A percentile compares a stretch with the other conserved stretches of the same genome.
phyloP scores from a whole-genome alignment of 1,140 invertebrate species.

The Cydia pomonella region DNA sequence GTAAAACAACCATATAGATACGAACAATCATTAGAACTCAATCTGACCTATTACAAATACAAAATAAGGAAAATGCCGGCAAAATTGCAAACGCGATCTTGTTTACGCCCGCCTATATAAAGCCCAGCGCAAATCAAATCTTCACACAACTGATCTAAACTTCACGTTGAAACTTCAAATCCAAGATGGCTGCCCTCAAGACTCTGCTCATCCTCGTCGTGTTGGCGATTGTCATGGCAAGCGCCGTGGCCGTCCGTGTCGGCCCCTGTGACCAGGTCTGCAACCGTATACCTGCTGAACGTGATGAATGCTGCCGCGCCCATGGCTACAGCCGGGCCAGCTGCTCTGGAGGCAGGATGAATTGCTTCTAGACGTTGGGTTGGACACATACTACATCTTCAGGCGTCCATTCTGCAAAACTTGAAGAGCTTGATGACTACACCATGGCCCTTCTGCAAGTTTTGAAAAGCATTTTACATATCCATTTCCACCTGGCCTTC shows the following conservation, averaged over 20 bases:
- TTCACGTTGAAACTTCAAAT: background rate
- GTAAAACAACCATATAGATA: too few species aligned
- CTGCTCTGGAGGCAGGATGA: background rate
- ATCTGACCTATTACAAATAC: background rate
- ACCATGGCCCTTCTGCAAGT: too few species aligned
- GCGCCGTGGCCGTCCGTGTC: background rate
- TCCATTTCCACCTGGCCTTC: too few species aligned
- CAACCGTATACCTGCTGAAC: background rate
- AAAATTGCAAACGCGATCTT: background rate
- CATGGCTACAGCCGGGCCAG: background rate
- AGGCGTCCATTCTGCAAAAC: background rate
- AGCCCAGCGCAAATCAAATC: background rate
- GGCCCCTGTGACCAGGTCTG: background rate
- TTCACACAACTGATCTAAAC: background rate
- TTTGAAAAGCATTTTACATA: too few species aligned
- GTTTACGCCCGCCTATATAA: background rate
- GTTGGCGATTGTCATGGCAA: background rate
- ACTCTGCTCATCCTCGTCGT: background rate
- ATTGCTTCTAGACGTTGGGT: background rate
- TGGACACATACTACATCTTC: background rate
- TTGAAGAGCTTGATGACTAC: too few species aligned
- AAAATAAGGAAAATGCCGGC: background rate
- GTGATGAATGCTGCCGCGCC: background rate
- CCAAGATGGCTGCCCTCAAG: background rate
- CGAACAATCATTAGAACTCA: too few species aligned